phyloP scores from a whole-genome alignment of 2,797 vertebrate species.

The Perodicticus potto region DNA sequence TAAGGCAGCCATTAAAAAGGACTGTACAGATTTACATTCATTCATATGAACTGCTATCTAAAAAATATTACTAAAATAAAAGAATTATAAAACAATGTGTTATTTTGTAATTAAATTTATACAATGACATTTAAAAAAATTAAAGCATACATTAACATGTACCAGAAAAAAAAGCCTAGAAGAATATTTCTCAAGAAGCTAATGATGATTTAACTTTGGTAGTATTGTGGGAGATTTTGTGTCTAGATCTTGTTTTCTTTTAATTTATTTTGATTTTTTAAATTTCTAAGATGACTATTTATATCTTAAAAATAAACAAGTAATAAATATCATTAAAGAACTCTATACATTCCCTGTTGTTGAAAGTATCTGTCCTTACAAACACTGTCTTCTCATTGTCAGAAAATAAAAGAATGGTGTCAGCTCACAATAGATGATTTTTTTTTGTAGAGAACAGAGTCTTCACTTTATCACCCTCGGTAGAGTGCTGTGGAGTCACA shows the following conservation, averaged over 20 bases:
- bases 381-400: background rate
- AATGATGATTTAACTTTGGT: background rate
- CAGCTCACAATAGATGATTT: background rate
- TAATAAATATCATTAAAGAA: background rate
- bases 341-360: background rate
- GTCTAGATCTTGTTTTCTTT: background rate
- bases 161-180: background rate
- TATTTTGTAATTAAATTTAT: background rate
- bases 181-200: conserved; percentile 29
- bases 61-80: background rate
- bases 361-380: background rate
- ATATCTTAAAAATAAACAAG: background rate
- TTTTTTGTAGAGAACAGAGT: background rate
- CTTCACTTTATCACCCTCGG: no score
- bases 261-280: conserved; percentile 14
- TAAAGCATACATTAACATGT: background rate
- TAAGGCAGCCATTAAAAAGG: conserved; percentile 20
- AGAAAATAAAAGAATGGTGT: background rate
- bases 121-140: background rate
- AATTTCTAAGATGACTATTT: background rate
- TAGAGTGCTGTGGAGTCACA: no score
- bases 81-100: background rate
- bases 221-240: background rate
- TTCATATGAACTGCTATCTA: background rate
- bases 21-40: background rate